A percentile compares a stretch with the other conserved stretches of the same genome.
These are phyloP conservation scores for Taenioides sp. DNA, from an alignment of 2,797 vertebrate species.

Conservation along the genomic window DNA sequence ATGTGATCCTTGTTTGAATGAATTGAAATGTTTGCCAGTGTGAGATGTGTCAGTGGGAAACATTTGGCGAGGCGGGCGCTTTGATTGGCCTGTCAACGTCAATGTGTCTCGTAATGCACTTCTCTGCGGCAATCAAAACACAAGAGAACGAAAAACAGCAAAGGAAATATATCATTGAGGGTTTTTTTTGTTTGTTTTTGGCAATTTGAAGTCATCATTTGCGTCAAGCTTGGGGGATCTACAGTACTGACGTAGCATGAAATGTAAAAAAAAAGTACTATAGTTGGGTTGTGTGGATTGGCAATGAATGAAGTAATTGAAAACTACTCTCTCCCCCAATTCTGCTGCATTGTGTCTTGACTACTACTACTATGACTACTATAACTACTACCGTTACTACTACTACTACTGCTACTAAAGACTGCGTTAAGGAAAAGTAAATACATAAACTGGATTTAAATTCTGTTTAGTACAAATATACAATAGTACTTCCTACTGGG, in stretches of 20 bases:
- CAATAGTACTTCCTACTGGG: too few relatives aligned
- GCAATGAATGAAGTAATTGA: not conserved
- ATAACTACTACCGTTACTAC: not conserved
- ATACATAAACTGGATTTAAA: too few relatives aligned
- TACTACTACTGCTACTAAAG: not conserved
- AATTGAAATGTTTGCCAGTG: slow-evolving; percentile 3
- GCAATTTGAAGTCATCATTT: not conserved
- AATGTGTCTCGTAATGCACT: not conserved
- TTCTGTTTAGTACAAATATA: too few relatives aligned
- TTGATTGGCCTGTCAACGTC: slow-evolving; percentile 4
- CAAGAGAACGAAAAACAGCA: not conserved
- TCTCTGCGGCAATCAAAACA: not conserved
- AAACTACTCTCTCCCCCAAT: not conserved
- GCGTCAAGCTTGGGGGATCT: not conserved
- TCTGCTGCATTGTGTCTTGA: too few relatives aligned
- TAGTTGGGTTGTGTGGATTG: not conserved
- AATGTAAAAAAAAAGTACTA: not conserved
- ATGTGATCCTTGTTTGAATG: not conserved
- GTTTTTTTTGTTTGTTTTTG: not conserved
- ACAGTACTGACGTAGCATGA: not conserved
- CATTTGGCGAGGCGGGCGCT: not conserved
- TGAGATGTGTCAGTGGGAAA: not conserved
- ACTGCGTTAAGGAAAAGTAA: too few relatives aligned
- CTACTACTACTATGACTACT: not conserved
- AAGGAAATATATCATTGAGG: not conserved